Evolutionary conservation across 2,888 invertebrate species (phyloP).

Genomic region (Aricia artaxerxes): DNA sequence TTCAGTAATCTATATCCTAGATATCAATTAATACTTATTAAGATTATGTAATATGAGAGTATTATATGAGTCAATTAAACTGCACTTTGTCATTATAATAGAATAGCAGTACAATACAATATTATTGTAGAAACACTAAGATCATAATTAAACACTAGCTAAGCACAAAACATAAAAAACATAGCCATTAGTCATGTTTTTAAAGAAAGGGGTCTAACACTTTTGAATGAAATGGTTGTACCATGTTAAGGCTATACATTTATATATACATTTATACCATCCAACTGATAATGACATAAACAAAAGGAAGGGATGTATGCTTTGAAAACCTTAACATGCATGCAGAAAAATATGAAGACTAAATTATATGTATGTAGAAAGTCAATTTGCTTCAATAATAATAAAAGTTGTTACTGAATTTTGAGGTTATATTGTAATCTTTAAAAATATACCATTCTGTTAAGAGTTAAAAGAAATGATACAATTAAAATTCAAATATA

Average conservation of each 20-base stretch:
- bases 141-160: not conserved
- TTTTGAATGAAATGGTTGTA: not conserved
- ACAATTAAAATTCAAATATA: no score
- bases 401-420: no score
- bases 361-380: not conserved
- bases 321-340: not conserved
- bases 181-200: no score
- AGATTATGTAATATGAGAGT: slow-evolving; percentile 22
- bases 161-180: no score
- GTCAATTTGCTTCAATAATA: not conserved
- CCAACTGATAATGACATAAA: not conserved
- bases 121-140: not conserved
- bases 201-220: not conserved
- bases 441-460: no score
- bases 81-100: not conserved
- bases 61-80: slow-evolving; percentile 2
- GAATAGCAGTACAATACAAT: not conserved
- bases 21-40: slow-evolving; percentile 24
- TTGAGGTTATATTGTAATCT: no score
- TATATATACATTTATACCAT: not conserved
- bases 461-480: no score
- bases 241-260: not conserved
- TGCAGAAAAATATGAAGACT: no score
- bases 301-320: not conserved
- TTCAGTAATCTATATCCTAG: not conserved